These are phyloP conservation scores for Acromyrmex charruanus DNA, from an alignment of 1,140 invertebrate species.

Conservation along the genomic window DNA sequence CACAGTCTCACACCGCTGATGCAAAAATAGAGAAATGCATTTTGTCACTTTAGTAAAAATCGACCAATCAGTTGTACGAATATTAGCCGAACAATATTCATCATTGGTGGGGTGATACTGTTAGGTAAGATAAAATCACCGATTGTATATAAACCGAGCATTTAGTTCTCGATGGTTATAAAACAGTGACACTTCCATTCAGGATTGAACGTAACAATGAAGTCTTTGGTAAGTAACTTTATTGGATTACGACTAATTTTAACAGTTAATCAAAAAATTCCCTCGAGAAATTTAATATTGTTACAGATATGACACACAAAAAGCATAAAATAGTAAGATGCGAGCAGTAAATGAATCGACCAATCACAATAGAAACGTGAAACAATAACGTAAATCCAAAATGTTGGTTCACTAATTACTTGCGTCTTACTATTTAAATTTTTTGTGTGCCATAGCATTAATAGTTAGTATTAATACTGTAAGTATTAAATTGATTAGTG, in stretches of 20 bases:
- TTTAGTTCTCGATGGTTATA: conserved; percentile 47
- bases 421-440: no score
- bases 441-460: no score
- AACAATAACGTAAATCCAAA: no score
- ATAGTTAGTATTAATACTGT: no score
- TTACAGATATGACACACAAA: no score
- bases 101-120: conserved; percentile 23
- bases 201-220: conserved; percentile 46
- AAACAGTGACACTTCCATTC: conserved; percentile 41
- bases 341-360: no score
- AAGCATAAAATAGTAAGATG: no score
- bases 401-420: no score
- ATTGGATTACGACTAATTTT: background rate
- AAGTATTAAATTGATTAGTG: no score
- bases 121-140: conserved; percentile 63
- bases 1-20: background rate
- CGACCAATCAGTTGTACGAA: conserved; percentile 12
- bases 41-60: conserved; percentile 5
- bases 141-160: conserved; percentile 60
- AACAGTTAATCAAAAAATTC: background rate
- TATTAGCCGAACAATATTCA: conserved; percentile 18
- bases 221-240: conserved; percentile 15
- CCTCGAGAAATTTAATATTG: no score
- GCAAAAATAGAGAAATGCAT: conserved; percentile 20
- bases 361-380: no score